Evolutionary conservation across 2,797 vertebrate species (phyloP).

Genomic region (Onychomys arenicola): DNA sequence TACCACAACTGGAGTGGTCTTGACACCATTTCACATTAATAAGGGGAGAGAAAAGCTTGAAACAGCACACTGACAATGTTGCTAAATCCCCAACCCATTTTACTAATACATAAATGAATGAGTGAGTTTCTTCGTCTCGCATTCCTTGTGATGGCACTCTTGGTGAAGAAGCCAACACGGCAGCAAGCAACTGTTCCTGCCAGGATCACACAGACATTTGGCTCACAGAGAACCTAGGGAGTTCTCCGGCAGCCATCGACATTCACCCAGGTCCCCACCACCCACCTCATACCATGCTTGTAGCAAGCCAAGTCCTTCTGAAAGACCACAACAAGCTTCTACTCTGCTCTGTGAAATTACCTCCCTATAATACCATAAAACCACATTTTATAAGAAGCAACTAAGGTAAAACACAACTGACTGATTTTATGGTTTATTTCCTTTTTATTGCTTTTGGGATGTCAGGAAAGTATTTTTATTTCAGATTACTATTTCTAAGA

Average conservation of each 20-base stretch:
- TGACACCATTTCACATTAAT: conserved; percentile 42
- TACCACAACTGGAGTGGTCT: conserved; percentile 8
- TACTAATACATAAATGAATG: background rate
- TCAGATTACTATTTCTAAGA: conserved; percentile 33
- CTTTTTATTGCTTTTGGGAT: background rate
- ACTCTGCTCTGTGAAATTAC: background rate
- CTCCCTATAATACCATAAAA: conserved; percentile 18
- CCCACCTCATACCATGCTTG: background rate
- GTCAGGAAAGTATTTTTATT: conserved; percentile 8
- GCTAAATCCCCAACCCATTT: conserved; percentile 30
- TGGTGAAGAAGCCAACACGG: background rate
- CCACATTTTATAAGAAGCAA: conserved; percentile 5
- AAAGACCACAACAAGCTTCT: background rate
- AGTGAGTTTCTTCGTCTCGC: background rate
- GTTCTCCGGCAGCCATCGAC: background rate
- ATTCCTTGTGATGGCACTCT: background rate
- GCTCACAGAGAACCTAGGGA: background rate
- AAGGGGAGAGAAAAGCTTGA: conserved; percentile 29
- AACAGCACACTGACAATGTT: background rate
- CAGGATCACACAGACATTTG: background rate
- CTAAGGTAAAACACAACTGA: background rate
- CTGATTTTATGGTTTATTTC: background rate
- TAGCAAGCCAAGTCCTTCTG: background rate
- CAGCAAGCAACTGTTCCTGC: background rate
- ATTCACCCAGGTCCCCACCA: background rate